phyloP scores from a whole-genome alignment of 2,888 invertebrate genomes.

The Apocheima hispidaria region DNA sequence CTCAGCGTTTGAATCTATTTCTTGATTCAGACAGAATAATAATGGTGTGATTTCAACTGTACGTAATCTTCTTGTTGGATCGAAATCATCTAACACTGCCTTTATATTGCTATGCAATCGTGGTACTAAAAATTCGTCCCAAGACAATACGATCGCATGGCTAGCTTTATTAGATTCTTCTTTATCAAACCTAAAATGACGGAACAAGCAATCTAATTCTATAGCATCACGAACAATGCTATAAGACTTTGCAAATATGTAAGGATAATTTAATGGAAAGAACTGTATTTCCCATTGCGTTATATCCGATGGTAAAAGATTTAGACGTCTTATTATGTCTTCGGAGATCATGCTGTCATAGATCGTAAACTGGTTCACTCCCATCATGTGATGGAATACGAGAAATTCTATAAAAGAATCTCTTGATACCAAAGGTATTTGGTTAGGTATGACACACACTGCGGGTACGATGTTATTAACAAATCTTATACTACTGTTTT shows the following conservation, averaged over 20 bases:
- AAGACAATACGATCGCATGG: slow-evolving; percentile 84
- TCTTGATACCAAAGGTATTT: slow-evolving; percentile 81
- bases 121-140: slow-evolving; percentile 89
- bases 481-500: slow-evolving; percentile 70
- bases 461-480: slow-evolving; percentile 84
- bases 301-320: slow-evolving; percentile 76
- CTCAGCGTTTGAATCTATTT: slow-evolving; percentile 77
- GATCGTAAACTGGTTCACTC: slow-evolving; percentile 88
- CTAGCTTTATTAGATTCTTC: slow-evolving; percentile 79
- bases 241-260: slow-evolving; percentile 80
- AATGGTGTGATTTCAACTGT: slow-evolving; percentile 68
- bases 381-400: slow-evolving; percentile 88
- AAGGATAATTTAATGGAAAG: slow-evolving; percentile 89
- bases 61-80: slow-evolving; percentile 71
- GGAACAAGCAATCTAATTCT: slow-evolving; percentile 88
- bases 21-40: slow-evolving; percentile 78
- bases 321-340: slow-evolving; percentile 77
- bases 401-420: slow-evolving; percentile 88
- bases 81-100: slow-evolving; percentile 83
- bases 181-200: slow-evolving; percentile 85
- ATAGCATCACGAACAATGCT: slow-evolving; percentile 81
- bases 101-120: slow-evolving; percentile 84
- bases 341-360: slow-evolving; percentile 87
- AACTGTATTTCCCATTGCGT: slow-evolving; percentile 85
- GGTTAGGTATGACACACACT: slow-evolving; percentile 88